A percentile compares a stretch with the other conserved stretches of the same genome.
Conservation (phyloP, 2,113 vertebrate genomes). For the Amazona guildingii region DNA sequence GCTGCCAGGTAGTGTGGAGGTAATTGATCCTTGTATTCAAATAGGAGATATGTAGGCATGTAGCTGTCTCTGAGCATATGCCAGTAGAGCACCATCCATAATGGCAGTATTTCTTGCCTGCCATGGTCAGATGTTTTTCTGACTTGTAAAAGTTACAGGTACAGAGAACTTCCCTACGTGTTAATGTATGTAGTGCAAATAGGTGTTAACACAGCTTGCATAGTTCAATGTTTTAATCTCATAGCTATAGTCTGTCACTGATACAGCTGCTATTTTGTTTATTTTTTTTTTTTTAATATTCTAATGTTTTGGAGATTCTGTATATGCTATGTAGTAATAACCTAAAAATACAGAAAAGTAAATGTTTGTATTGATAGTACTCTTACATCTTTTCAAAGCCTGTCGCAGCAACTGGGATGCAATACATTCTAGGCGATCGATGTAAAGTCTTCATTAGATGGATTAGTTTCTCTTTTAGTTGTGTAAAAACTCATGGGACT, state of each 20-base stretch:
- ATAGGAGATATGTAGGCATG: neutral
- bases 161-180: neutral
- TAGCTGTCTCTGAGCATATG: neutral
- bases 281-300: neutral
- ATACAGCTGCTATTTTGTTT: neutral
- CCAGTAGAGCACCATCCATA: neutral
- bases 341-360: neutral
- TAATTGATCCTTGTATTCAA: neutral
- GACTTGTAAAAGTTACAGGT: neutral
- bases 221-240: neutral
- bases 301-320: neutral
- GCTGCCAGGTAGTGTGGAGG: neutral
- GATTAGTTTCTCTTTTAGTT: neutral
- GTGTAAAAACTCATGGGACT: neutral
- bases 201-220: neutral
- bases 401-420: neutral
- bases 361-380: neutral
- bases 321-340: neutral
- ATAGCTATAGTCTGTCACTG: neutral
- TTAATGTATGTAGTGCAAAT: neutral
- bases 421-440: neutral
- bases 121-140: neutral
- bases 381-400: neutral
- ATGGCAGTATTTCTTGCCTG: neutral
- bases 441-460: neutral